Conservation (phyloP, 2,797 vertebrate species). For the Semotilus atromaculatus region DNA sequence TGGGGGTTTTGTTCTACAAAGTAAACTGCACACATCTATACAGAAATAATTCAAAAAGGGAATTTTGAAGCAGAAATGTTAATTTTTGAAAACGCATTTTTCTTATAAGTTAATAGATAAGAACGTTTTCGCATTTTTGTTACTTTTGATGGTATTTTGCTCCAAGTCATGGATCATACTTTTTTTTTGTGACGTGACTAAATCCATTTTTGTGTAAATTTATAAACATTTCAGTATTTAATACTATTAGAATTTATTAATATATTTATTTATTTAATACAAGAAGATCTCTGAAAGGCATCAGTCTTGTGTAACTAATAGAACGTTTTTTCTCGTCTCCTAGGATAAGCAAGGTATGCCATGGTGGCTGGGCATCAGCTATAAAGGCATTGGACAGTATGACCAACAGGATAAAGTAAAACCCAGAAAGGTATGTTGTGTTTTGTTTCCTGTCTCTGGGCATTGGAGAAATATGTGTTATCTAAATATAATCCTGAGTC, state of each 20-base stretch:
- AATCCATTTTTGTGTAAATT: not conserved
- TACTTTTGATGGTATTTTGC: not conserved
- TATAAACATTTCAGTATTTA: not conserved
- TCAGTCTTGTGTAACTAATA: not conserved
- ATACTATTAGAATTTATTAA: not conserved
- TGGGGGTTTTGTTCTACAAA: too few relatives aligned
- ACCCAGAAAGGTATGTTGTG: constrained; percentile 88
- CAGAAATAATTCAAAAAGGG: not conserved
- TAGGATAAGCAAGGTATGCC: constrained; percentile 99
- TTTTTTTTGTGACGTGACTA: not conserved
- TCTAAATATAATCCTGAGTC: not conserved
- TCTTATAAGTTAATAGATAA: not conserved
- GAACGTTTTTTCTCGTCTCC: constrained; percentile 49
- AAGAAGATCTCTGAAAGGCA: not conserved
- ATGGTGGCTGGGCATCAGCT: constrained; percentile 99
- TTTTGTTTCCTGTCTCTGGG: not conserved
- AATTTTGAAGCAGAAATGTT: not conserved
- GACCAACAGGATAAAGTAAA: constrained; percentile 98
- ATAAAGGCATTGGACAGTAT: constrained; percentile 97
- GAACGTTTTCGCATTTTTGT: not conserved
- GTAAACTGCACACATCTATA: not conserved
- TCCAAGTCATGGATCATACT: not conserved
- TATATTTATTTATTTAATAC: not conserved
- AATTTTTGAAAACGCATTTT: not conserved
- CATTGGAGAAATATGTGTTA: constrained; percentile 1